Evolutionary conservation across 2,113 vertebrate genomes (phyloP).

Genomic region (Coturnix japonica): DNA sequence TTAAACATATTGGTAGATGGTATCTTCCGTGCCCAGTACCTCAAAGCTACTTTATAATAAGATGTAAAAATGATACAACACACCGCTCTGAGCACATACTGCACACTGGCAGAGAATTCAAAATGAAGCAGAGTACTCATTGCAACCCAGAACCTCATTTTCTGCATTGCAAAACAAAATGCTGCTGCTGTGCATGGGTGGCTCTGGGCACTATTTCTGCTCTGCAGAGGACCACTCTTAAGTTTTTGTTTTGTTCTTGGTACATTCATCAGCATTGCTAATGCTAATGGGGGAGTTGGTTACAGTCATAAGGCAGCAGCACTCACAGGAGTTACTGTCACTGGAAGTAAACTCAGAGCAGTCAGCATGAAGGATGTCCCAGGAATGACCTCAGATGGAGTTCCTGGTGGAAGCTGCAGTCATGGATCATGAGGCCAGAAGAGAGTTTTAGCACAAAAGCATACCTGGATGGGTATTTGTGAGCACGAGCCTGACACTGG

Average conservation of each 20-base stretch:
- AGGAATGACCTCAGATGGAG: slow-evolving; percentile 30
- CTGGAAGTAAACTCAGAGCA: slow-evolving; percentile 40
- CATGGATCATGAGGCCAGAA: slow-evolving; percentile 63
- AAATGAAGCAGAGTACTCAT: slow-evolving; percentile 18
- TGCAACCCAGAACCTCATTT: slow-evolving; percentile 3
- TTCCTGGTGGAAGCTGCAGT: slow-evolving; percentile 25
- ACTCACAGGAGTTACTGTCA: slow-evolving; percentile 41
- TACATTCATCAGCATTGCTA: slow-evolving; percentile 51
- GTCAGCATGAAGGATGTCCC: slow-evolving; percentile 59
- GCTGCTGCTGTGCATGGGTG: neutral
- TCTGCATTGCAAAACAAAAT: neutral
- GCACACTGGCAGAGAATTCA: neutral
- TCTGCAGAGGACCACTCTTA: slow-evolving; percentile 25
- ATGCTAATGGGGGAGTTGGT: slow-evolving; percentile 47
- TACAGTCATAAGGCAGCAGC: slow-evolving; percentile 33
- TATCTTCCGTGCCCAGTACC: neutral
- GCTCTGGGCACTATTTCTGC: slow-evolving; percentile 30
- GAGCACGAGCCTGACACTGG: neutral
- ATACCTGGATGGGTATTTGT: slow-evolving; percentile 11
- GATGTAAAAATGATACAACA: slow-evolving; percentile 2
- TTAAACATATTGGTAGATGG: neutral
- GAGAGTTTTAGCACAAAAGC: slow-evolving; percentile 37
- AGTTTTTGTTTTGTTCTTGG: slow-evolving; percentile 47
- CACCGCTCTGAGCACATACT: neutral
- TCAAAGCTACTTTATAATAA: slow-evolving; percentile 11